These are phyloP conservation scores for Papilio protenor DNA, from an alignment of 2,888 invertebrate species.

Conservation along the genomic window DNA sequence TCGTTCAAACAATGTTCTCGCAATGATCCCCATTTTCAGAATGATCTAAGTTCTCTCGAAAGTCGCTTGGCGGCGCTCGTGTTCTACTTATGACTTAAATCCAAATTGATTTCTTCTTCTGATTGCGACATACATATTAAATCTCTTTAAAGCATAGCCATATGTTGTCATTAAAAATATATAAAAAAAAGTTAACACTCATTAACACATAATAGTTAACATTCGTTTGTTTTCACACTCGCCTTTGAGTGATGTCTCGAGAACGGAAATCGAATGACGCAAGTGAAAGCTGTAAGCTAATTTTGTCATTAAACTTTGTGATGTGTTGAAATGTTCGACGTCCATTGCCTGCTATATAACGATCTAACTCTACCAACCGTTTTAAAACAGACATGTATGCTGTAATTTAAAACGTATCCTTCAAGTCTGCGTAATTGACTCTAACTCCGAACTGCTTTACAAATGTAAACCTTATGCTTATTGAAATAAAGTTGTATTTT, in stretches of 20 bases:
- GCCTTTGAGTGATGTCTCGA: conserved; percentile 1
- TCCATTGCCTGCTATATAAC: conserved; percentile 20
- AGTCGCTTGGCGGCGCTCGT: too few relatives aligned
- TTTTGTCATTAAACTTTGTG: conserved; percentile 21
- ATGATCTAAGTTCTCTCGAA: too few relatives aligned
- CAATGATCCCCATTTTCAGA: too few relatives aligned
- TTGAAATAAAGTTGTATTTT: conserved; percentile 34
- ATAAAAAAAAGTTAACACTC: background rate
- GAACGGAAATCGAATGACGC: conserved; percentile 18
- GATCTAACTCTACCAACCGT: background rate
- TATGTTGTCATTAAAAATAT: background rate
- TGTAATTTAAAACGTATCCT: conserved; percentile 14
- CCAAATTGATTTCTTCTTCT: too few relatives aligned
- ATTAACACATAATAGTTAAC: background rate
- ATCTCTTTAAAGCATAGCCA: background rate
- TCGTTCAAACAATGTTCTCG: too few relatives aligned
- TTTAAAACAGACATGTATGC: conserved; percentile 23
- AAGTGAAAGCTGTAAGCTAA: conserved; percentile 24
- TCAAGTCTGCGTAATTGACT: conserved; percentile 24
- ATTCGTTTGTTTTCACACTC: background rate
- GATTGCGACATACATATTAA: too few relatives aligned
- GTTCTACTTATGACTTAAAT: too few relatives aligned
- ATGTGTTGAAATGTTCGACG: background rate
- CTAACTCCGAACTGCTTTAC: conserved; percentile 25
- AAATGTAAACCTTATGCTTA: conserved; percentile 47